Conservation (phyloP, 2,113 vertebrate genomes). For the Rhinogobius similis region DNA sequence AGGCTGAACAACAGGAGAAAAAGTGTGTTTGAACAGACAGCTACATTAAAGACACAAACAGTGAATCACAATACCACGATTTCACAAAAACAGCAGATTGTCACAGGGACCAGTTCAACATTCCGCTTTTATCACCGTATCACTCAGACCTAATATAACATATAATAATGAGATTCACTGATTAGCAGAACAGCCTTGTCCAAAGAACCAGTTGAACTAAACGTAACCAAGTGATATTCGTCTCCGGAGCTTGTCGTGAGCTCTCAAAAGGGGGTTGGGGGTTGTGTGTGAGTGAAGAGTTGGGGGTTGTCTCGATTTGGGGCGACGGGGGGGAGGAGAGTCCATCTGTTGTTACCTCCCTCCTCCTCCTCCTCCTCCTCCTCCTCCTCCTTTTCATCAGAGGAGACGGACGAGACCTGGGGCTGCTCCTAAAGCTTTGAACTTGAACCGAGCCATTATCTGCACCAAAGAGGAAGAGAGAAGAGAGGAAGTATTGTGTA, state of each 20-base stretch:
- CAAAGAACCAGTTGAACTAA: too few species aligned
- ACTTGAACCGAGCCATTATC: slow-evolving; percentile 61
- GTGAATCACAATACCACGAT: too few species aligned
- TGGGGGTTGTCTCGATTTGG: slow-evolving; percentile 45
- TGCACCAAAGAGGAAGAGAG: slow-evolving; percentile 22
- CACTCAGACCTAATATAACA: too few species aligned
- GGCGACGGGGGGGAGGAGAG: slow-evolving; percentile 57
- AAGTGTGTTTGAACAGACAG: too few species aligned
- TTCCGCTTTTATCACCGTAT: too few species aligned
- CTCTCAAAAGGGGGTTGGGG: slow-evolving; percentile 50
- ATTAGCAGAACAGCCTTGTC: too few species aligned
- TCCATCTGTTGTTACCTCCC: slow-evolving; percentile 71
- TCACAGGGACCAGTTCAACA: too few species aligned
- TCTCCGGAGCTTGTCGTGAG: slow-evolving; percentile 8
- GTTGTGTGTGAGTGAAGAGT: slow-evolving; percentile 40
- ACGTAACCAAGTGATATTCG: too few species aligned
- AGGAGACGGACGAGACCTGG: slow-evolving; percentile 31
- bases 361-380: slow-evolving; percentile 33
- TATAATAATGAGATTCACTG: too few species aligned
- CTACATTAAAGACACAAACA: too few species aligned
- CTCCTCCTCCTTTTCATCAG: slow-evolving; percentile 42
- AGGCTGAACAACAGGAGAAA: too few species aligned
- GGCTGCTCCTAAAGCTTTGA: slow-evolving; percentile 50
- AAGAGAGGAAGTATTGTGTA: slow-evolving; percentile 1
- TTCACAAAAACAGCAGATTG: too few species aligned